Evolutionary conservation across 1,140 invertebrate species (phyloP), one percentile per base, ranked within the genome.

Genomic region (Drosophila albomicans): DNA sequence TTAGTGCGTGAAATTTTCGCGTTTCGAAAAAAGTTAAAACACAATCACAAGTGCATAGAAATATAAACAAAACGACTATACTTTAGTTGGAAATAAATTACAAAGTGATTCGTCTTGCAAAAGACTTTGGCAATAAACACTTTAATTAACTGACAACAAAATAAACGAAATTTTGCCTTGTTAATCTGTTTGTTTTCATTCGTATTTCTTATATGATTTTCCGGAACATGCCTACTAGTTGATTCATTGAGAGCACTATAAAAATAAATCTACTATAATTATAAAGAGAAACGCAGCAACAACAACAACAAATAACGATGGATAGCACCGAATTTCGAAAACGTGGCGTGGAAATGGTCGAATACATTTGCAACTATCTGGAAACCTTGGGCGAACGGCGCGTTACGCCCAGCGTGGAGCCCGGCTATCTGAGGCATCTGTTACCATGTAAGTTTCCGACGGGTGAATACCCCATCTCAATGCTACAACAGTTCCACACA

Each of bases 321-420:
- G 96, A 99, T 92, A 95, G 96, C 46, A 94, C 96, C 52, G 98
- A 99, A 92, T 99, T 99, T 93, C 95, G 98, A 32, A 94, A 95
- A 75, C 94, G 96, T 48, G 98, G 98, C 10, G 97, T 97, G 92
- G 97, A 99, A 93, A 99, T 99, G 98, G 96, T 99, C 16, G 99
- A 99, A 90, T 99, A 99, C 92, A 99, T 99, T 69, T 98, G 98
- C 92, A 95, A 98, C 66, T 99, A 99, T 92, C 94, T 99, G 94
- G 97, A 96, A 66, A 98, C 96, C 35, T 95, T 99, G 61, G 93
- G 94, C 20, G 94, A 95, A 49, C 93, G 97, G 15, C 94, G 98
- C 45, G 98, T 99, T 0, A 98, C 97, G 2, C 98, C 98, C 0
- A 95, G 95, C 48, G 96, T 99, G 43, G 97, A 98, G 82, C 97